phyloP scores from a whole-genome alignment of 2,113 vertebrate genomes.

The Pseudorectes ferrugineus region DNA sequence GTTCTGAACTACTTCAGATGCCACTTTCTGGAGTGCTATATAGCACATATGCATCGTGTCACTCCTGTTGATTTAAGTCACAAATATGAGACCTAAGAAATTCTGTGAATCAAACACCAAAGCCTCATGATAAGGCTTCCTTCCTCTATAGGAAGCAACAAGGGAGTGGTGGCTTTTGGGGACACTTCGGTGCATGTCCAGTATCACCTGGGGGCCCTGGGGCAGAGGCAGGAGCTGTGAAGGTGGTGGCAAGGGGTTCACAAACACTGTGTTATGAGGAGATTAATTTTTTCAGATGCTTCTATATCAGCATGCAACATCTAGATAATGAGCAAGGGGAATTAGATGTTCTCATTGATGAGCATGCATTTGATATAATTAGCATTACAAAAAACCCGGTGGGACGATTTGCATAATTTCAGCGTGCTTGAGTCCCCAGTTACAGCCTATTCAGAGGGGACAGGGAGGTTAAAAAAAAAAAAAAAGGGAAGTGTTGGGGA shows the following conservation, averaged over 20 bases:
- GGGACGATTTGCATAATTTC: constrained; percentile 39
- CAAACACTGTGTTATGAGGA: not conserved
- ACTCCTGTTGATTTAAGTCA: not conserved
- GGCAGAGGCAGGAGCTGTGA: not conserved
- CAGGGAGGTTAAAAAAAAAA: not conserved
- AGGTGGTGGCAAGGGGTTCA: not conserved
- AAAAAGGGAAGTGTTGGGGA: not conserved
- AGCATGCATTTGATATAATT: constrained; percentile 45
- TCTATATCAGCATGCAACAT: not conserved
- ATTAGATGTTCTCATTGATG: constrained; percentile 14
- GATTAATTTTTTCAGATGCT: not conserved
- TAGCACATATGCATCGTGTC: not conserved
- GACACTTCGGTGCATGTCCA: not conserved
- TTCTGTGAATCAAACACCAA: not conserved
- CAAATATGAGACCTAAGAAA: not conserved
- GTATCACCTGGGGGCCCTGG: not conserved
- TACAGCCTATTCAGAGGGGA: not conserved
- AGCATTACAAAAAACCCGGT: constrained; percentile 32
- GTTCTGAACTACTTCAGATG: not conserved
- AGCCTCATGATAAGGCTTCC: not conserved
- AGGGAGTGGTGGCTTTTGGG: not conserved
- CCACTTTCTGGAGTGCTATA: not conserved
- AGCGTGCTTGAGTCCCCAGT: not conserved
- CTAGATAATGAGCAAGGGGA: constrained; percentile 38
- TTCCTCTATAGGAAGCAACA: not conserved